Evolutionary conservation across 2,888 invertebrate genomes (phyloP), one percentile per base, ranked within the genome.

Genomic region (Leptopterna dolabrata): DNA sequence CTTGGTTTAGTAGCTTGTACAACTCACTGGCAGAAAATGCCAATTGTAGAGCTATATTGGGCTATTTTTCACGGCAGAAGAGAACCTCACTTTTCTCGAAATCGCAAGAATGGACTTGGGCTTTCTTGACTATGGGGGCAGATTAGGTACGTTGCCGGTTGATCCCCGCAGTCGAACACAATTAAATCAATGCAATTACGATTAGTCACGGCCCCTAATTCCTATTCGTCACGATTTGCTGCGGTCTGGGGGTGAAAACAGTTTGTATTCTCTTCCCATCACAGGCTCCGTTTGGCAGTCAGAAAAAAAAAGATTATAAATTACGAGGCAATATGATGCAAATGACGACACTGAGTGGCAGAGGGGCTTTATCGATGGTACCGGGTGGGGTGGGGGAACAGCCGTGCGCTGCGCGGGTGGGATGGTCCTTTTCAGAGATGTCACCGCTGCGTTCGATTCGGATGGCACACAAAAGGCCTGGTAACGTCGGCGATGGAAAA

Each of bases 271-370:
- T 73, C 73, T 29, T 73, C 73, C 41, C 36, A 73, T 30, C 73
- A 73, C 36, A 19, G 24, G 63, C 63, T 63, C 63, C 24, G 63
- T 63, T 63, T 41, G 3, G 73, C 73, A 73, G 73, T 36, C 36
- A 19, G 55, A 19, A 29, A 24, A 80, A 81, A 81, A 19, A 78
- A 78, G 78, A 45, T 78, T 81, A 81, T 81, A 47, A 81, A 81
- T 81, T 81, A 81, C n/a, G 47, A 30, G 51, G 55, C 81, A 81
- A 81, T 81, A 81, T 55, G 81, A 81, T 81, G 81, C 81, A 81
- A 81, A 81, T 81, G 81, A 81, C 81, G 51, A 55, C 19, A 55
- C 55, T 55, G 81, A 47, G 81, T 16, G 47, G 78, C 47, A 30
- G 81, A 29, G 19, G 63, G 63, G 63, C 7, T 2, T 47, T 16